Conservation (phyloP, 2,888 invertebrate genomes). For the Acanthosepion pharaonis region DNA sequence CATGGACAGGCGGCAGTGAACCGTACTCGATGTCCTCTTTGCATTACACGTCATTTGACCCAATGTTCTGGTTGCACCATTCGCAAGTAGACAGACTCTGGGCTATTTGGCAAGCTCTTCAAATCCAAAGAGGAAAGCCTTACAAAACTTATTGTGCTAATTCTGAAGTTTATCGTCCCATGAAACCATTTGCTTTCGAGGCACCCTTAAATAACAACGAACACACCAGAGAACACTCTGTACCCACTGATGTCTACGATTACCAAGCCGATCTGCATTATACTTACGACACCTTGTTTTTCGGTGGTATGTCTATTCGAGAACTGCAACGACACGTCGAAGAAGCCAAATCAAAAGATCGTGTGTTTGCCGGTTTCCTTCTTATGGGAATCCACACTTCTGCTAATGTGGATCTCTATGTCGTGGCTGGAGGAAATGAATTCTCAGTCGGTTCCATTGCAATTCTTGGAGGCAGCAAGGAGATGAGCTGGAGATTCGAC, state of each 20-base stretch:
- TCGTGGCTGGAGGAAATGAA: constrained; percentile 40
- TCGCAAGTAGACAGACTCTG: constrained; percentile 55
- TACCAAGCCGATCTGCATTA: constrained; percentile 52
- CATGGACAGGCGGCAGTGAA: constrained; percentile 54
- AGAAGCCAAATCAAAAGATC: constrained; percentile 46
- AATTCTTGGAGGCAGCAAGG: constrained; percentile 50
- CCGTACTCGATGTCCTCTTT: constrained; percentile 54
- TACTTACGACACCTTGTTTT: constrained; percentile 54
- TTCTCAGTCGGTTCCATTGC: constrained; percentile 49
- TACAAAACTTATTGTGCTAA: constrained; percentile 57
- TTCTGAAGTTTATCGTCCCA: constrained; percentile 49
- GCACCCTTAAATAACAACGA: constrained; percentile 55
- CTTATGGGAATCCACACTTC: constrained; percentile 53
- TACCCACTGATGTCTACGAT: constrained; percentile 50
- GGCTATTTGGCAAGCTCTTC: constrained; percentile 56
- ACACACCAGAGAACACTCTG: constrained; percentile 52
- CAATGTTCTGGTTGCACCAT: constrained; percentile 56
- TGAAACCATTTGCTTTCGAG: constrained; percentile 56
- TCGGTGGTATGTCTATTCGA: constrained; percentile 54
- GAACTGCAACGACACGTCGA: constrained; percentile 53
- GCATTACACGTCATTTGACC: constrained; percentile 56
- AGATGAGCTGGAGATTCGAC: constrained; percentile 51
- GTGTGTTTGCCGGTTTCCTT: constrained; percentile 54
- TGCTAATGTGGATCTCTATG: constrained; percentile 49
- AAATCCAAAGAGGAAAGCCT: constrained; percentile 52